Percentiles rank a stretch among this genome's conserved stretches.
Evolutionary conservation across 2,797 vertebrate genomes (phyloP).

Genomic region (Heliangelus exortis): DNA sequence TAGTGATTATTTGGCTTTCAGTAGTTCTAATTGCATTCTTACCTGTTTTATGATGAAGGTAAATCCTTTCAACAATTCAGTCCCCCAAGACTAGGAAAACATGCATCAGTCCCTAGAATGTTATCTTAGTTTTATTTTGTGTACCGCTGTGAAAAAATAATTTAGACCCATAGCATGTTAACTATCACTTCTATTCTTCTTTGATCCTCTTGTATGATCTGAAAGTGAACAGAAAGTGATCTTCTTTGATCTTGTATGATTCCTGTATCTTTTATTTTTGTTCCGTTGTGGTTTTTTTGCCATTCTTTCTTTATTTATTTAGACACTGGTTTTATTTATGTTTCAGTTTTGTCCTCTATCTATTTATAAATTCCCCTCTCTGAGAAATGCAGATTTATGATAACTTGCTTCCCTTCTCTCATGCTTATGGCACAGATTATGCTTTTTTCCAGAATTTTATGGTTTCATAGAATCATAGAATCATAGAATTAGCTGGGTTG

Average conservation of each 20-base stretch:
- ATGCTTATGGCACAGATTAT: neutral
- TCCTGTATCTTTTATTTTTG: neutral
- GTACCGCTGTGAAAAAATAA: conserved; percentile 55
- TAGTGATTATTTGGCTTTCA: conserved; percentile 42
- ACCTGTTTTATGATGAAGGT: conserved; percentile 40
- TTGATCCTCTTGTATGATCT: conserved; percentile 12
- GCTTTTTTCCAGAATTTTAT: neutral
- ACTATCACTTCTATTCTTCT: conserved; percentile 46
- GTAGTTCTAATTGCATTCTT: conserved; percentile 60
- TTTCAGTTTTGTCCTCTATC: neutral
- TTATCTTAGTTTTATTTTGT: conserved; percentile 64
- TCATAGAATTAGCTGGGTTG: too few species aligned
- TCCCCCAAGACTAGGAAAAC: conserved; percentile 56
- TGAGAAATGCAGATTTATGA: neutral
- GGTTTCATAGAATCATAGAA: too few species aligned
- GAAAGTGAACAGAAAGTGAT: too few species aligned
- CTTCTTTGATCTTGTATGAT: conserved; percentile 32
- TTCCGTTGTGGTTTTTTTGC: neutral
- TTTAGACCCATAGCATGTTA: conserved; percentile 37
- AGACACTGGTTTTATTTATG: neutral
- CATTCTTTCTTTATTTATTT: neutral
- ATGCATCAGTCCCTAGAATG: conserved; percentile 5
- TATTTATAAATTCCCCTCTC: neutral
- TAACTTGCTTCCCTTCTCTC: neutral
- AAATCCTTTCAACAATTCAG: conserved; percentile 36